These are phyloP conservation scores for Urocolius indicus DNA, from an alignment of 2,113 vertebrate species.

Conservation along the genomic window DNA sequence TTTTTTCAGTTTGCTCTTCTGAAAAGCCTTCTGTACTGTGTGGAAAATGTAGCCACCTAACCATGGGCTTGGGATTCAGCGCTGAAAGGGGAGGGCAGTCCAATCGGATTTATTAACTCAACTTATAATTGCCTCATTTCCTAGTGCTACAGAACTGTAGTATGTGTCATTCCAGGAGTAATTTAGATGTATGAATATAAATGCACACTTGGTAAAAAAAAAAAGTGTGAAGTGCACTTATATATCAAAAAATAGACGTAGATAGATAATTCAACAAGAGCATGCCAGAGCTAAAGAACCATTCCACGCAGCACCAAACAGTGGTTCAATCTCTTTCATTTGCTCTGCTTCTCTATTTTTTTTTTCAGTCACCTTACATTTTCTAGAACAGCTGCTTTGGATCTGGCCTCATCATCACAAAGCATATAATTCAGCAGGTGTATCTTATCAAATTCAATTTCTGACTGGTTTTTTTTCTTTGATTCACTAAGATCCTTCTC, in stretches of 20 bases:
- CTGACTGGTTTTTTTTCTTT: neutral
- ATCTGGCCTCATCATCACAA: neutral
- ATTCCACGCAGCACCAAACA: neutral
- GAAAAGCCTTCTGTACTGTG: neutral
- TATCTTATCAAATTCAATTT: slow-evolving; percentile 17
- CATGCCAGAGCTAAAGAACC: neutral
- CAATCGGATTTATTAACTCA: slow-evolving; percentile 10
- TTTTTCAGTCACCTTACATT: neutral
- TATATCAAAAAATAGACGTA: neutral
- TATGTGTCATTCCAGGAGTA: neutral
- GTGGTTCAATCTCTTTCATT: neutral
- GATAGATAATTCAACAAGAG: neutral
- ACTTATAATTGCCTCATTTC: slow-evolving; percentile 4
- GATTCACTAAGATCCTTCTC: slow-evolving; percentile 1
- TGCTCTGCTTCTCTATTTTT: neutral
- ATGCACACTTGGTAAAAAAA: neutral
- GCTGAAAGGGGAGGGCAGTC: neutral
- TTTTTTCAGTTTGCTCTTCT: neutral
- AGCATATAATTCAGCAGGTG: neutral
- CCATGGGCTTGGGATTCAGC: neutral
- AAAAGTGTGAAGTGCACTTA: neutral
- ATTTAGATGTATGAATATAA: neutral
- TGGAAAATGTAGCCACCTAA: neutral
- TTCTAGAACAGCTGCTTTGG: neutral
- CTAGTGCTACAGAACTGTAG: neutral